These are phyloP conservation scores for Enchytraeus crypticus DNA, from an alignment of 2,888 invertebrate genomes.

Conservation along the genomic window DNA sequence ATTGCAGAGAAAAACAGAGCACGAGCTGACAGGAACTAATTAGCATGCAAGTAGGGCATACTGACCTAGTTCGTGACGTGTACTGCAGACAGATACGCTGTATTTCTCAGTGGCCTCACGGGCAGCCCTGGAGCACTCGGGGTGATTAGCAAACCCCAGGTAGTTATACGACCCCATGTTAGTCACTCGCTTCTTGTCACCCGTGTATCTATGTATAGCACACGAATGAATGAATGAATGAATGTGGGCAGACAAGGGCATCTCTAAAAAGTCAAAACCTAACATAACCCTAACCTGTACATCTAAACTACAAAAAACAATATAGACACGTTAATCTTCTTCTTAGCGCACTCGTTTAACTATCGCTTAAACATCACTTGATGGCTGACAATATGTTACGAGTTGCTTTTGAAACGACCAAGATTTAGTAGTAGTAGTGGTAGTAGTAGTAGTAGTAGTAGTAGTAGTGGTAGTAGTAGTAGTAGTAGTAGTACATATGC, in stretches of 20 bases:
- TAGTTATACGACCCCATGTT: constrained; percentile 98
- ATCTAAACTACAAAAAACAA: neutral
- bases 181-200: constrained; percentile 69
- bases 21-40: neutral
- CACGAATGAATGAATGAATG: no score
- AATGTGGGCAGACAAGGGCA: no score
- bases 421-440: no score
- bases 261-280: neutral
- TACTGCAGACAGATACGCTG: constrained; percentile 67
- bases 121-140: constrained; percentile 67
- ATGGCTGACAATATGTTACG: no score
- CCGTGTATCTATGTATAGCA: constrained; percentile 59
- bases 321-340: no score
- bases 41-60: no score
- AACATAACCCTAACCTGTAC: neutral
- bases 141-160: constrained; percentile 80
- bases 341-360: no score
- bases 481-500: no score
- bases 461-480: no score
- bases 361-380: no score
- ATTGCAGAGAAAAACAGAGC: neutral
- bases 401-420: no score
- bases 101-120: constrained; percentile 60
- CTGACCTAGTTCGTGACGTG: constrained; percentile 72
- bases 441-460: no score